Evolutionary conservation across 2,888 invertebrate genomes (phyloP).

Genomic region (Hololepta plana): DNA sequence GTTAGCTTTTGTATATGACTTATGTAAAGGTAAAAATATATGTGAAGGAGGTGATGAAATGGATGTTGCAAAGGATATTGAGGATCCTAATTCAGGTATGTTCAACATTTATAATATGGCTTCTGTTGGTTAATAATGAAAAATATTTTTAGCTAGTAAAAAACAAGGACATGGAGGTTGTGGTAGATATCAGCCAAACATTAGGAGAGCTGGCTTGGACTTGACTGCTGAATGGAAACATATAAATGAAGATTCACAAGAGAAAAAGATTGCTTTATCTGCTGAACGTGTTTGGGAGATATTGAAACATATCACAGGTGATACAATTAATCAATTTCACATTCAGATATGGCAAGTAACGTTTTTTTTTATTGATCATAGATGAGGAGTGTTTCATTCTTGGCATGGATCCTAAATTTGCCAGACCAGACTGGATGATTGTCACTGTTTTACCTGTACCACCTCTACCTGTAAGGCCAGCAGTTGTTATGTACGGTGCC

Average conservation of each 20-base stretch:
- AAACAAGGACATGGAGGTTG: constrained; percentile 84
- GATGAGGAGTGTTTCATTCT: constrained; percentile 94
- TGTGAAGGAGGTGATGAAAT: constrained; percentile 98
- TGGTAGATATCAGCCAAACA: constrained; percentile 92
- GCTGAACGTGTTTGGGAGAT: constrained; percentile 97
- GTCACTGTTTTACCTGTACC: constrained; percentile 94
- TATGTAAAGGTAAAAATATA: constrained; percentile 94
- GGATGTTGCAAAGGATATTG: constrained; percentile 72
- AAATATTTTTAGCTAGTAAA: constrained; percentile 25
- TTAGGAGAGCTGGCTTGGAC: constrained; percentile 78
- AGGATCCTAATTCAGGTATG: constrained; percentile 28
- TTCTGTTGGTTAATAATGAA: constrained; percentile 9
- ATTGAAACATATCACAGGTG: constrained; percentile 72
- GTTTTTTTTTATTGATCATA: constrained; percentile 13
- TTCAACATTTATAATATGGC: too few species aligned
- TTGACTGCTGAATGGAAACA: constrained; percentile 97
- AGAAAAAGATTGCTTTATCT: constrained; percentile 81
- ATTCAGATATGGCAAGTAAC: constrained; percentile 1
- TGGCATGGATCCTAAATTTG: constrained; percentile 93
- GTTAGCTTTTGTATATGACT: constrained; percentile 87
- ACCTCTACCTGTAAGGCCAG: constrained; percentile 88
- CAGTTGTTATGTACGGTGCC: constrained; percentile 98
- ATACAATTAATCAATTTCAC: constrained; percentile 2
- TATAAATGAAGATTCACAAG: constrained; percentile 95
- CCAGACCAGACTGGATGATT: constrained; percentile 99